phyloP scores from a whole-genome alignment of 2,888 invertebrate genomes.

The Metallyticus violacea region DNA sequence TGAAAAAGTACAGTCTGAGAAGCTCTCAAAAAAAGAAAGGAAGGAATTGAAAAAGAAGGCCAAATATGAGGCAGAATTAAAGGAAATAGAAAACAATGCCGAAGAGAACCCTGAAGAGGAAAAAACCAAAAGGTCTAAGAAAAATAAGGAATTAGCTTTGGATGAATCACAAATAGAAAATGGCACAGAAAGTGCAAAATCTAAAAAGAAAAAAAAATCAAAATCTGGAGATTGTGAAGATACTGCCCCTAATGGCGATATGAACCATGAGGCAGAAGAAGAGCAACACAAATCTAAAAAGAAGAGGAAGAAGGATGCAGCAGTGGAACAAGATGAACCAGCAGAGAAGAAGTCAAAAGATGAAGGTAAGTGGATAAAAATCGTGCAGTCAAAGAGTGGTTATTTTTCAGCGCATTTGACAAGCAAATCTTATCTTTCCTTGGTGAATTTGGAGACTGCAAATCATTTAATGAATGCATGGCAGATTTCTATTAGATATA shows the following conservation, averaged over 20 bases:
- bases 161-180: not conserved
- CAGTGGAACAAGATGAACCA: not conserved
- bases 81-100: conserved; percentile 18
- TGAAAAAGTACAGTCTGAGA: conserved; percentile 45
- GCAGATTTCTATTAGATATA: too few species aligned
- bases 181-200: not conserved
- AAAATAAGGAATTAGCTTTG: not conserved
- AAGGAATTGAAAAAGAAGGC: conserved; percentile 50
- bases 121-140: conserved; percentile 23
- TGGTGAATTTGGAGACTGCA: too few species aligned
- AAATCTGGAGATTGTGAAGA: not conserved
- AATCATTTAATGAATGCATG: too few species aligned
- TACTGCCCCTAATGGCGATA: not conserved
- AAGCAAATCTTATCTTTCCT: too few species aligned
- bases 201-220: not conserved
- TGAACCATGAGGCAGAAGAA: not conserved
- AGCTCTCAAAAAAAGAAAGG: conserved; percentile 49
- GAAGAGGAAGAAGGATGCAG: not conserved
- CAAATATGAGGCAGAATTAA: conserved; percentile 32
- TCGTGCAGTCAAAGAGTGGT: too few species aligned
- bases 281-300: not conserved
- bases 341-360: not conserved
- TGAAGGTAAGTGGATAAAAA: too few species aligned
- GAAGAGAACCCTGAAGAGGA: conserved; percentile 25
- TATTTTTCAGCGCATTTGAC: too few species aligned